These are phyloP conservation scores for Drosophila yooni DNA, from an alignment of 2,888 invertebrate genomes.

Conservation along the genomic window DNA sequence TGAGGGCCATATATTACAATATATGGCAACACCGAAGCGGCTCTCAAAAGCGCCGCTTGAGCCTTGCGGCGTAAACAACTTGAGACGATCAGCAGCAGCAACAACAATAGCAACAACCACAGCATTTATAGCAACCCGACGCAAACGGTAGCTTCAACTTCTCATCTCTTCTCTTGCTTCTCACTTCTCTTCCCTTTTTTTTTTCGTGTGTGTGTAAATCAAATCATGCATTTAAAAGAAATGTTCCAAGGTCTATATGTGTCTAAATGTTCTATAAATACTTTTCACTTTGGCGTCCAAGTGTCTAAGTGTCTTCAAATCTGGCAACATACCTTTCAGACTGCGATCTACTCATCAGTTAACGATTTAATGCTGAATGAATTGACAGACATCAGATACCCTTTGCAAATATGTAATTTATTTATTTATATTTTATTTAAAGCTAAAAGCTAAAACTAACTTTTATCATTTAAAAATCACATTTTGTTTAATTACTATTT, in stretches of 20 bases:
- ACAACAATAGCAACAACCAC: background rate
- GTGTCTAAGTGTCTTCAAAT: background rate
- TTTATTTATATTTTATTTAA: background rate
- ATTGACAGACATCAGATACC: background rate
- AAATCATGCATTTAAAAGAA: background rate
- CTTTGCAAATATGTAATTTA: background rate
- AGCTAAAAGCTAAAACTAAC: background rate
- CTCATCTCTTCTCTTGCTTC: background rate
- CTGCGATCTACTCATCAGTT: background rate
- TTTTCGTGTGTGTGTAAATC: background rate
- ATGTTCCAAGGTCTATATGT: background rate
- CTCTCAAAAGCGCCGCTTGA: conserved; percentile 37
- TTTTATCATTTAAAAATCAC: no score
- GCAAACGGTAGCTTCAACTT: conserved; percentile 51
- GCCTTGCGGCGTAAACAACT: conserved; percentile 38
- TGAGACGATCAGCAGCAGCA: conserved; percentile 31
- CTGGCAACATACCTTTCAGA: background rate
- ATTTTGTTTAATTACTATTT: background rate
- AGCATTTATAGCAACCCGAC: conserved; percentile 21
- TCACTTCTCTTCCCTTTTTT: background rate
- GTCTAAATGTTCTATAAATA: background rate
- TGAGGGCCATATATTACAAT: conserved; percentile 66
- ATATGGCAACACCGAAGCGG: conserved; percentile 28
- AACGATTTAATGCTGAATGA: background rate
- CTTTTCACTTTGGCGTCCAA: rapidly evolving